Evolutionary conservation across 1,140 invertebrate species (phyloP).

Genomic region (Heterodera carotae): DNA sequence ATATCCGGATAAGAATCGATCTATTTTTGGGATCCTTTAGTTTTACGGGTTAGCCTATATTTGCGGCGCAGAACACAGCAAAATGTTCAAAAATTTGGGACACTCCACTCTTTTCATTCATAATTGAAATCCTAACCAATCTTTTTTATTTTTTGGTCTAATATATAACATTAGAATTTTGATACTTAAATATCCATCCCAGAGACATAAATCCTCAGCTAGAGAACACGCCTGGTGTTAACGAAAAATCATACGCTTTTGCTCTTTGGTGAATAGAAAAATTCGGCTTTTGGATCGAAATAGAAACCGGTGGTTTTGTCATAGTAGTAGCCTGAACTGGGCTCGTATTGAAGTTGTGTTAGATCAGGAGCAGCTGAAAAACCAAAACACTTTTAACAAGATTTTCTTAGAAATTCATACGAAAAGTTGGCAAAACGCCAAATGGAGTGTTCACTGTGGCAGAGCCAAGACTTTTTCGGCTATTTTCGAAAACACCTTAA

Average conservation of each 20-base stretch:
- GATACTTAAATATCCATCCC: too few relatives aligned
- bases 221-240: too few relatives aligned
- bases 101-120: too few relatives aligned
- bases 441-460: conserved; percentile 1
- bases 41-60: too few relatives aligned
- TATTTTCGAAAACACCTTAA: too few relatives aligned
- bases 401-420: not conserved
- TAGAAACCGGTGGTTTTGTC: conserved; percentile 88
- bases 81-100: conserved; percentile 5
- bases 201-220: too few relatives aligned
- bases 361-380: conserved; percentile 75
- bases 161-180: too few relatives aligned
- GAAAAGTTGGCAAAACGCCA: not conserved
- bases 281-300: conserved; percentile 70
- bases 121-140: too few relatives aligned
- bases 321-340: conserved; percentile 92
- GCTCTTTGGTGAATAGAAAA: conserved; percentile 16
- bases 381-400: not conserved
- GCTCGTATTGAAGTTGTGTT: conserved; percentile 89
- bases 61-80: too few relatives aligned
- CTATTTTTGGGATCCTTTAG: too few relatives aligned
- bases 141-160: too few relatives aligned
- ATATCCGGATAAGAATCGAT: too few relatives aligned
- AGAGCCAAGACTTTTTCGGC: not conserved
- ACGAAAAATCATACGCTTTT: not conserved